Evolutionary conservation across 1,140 invertebrate genomes (phyloP), one percentile per base, ranked within the genome.

Genomic region (Fopius arisanus): DNA sequence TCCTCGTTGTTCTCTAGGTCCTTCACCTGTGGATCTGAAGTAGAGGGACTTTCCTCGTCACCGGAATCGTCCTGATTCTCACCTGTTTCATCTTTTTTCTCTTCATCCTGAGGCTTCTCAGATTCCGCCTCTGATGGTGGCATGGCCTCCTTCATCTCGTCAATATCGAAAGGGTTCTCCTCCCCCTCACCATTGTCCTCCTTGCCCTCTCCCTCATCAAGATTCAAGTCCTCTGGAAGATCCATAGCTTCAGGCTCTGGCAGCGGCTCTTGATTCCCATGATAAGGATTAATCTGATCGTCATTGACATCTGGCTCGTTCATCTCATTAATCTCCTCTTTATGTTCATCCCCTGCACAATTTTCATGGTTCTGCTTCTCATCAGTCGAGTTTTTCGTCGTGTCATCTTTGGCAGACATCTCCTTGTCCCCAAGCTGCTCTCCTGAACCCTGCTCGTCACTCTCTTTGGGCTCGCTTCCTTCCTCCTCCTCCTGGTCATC

Each of bases 191-290:
- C 41, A 43, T 91, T 89, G 51, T 91, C 89, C 71, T 88, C 80
- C 86, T 54, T 90, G 10, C 33, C 72, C 88, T 87, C 90, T 74
- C 93, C 91, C n/a, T 91, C 92, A 81, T 97, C 95, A 3, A 97
- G 84, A 81, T 96, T 92, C 51, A 96, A 85, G 88, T 96, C 93
- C 65, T 97, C 95, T 5, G 96, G 95, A 71, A 98, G 83, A 79
- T 98, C 96, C 82, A 97, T 90, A 19, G 93, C 90, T 86, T 97
- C 95, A 5, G 95, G 92, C 81, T 96, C 94, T 0, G 92, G 92
- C 48, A 92, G 89, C 75, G 92, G 91, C 79, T 92, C 90, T 68
- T 94, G 88, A 41, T 95, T 92, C 29, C 94, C 94, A 83, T 97
- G 94, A 84, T 96, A 93, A 21, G 95, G 94, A 90, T 97, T 95